Percentiles rank a stretch among this genome's conserved stretches.
These are phyloP conservation scores for Listrodromus nycthemerus DNA, from an alignment of 2,888 invertebrate genomes.

Conservation along the genomic window DNA sequence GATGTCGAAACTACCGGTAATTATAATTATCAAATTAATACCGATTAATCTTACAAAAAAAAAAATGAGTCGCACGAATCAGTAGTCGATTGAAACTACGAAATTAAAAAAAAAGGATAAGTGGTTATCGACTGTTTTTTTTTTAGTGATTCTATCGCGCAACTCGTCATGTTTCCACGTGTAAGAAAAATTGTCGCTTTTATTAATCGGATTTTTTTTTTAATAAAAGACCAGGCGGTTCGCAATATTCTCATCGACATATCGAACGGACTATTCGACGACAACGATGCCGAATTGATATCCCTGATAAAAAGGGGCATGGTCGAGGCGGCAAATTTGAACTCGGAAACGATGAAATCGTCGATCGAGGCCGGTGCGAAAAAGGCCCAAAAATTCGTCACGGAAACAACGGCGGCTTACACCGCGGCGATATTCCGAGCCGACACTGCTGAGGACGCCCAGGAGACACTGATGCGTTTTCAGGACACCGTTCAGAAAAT, in stretches of 20 bases:
- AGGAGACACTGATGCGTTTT: slow-evolving; percentile 72
- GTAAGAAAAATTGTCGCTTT: neutral
- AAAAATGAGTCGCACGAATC: neutral
- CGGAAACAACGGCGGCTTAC: slow-evolving; percentile 76
- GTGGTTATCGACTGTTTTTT: neutral
- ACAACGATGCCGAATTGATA: slow-evolving; percentile 72
- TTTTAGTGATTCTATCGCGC: neutral
- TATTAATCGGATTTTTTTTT: neutral
- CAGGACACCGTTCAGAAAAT: slow-evolving; percentile 75
- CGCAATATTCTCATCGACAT: slow-evolving; percentile 59
- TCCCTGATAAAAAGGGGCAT: slow-evolving; percentile 73
- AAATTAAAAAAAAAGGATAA: neutral
- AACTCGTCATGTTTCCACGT: neutral
- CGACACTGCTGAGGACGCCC: slow-evolving; percentile 71
- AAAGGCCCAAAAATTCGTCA: slow-evolving; percentile 74
- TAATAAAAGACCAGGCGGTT: slow-evolving; percentile 45
- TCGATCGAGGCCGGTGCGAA: slow-evolving; percentile 74
- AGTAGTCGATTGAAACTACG: neutral
- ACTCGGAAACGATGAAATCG: slow-evolving; percentile 61
- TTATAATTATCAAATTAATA: neutral
- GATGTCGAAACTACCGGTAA: slow-evolving; percentile 50
- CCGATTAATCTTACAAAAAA: neutral
- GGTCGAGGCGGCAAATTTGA: slow-evolving; percentile 69
- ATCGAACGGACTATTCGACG: slow-evolving; percentile 59
- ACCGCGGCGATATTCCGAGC: slow-evolving; percentile 77